phyloP scores from a whole-genome alignment of 2,113 vertebrate species.

The Physeter macrocephalus region DNA sequence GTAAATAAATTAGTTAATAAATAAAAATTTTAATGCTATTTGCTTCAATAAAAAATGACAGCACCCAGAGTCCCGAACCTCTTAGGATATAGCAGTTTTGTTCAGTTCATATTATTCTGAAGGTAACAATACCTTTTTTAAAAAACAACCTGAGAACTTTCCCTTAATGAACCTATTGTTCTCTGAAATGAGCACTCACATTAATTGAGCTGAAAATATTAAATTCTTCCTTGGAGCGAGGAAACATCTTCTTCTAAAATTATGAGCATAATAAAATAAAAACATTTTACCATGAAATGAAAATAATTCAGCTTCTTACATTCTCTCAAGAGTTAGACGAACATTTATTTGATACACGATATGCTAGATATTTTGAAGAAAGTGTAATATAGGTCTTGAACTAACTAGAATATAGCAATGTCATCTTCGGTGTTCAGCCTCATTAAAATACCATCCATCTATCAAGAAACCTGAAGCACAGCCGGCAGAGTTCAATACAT shows the following conservation, averaged over 20 bases:
- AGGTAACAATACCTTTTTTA: background rate
- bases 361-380: conserved; percentile 22
- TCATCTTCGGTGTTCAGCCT: conserved; percentile 22
- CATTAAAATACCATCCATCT: conserved; percentile 41
- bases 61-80: background rate
- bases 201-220: background rate
- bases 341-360: background rate
- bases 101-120: background rate
- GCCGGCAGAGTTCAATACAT: conserved; percentile 50
- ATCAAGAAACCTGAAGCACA: conserved; percentile 17
- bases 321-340: background rate
- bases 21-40: background rate
- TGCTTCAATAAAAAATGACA: background rate
- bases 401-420: background rate
- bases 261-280: background rate
- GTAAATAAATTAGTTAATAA: background rate
- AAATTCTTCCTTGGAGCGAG: background rate
- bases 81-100: background rate
- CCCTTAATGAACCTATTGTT: background rate
- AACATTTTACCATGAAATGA: background rate
- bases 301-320: conserved; percentile 3
- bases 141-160: background rate
- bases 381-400: background rate
- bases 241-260: background rate
- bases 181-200: background rate